Percentiles rank a stretch among this genome's conserved stretches.
These are phyloP conservation scores for Noctilio leporinus DNA, from an alignment of 2,113 vertebrate genomes.

Conservation along the genomic window DNA sequence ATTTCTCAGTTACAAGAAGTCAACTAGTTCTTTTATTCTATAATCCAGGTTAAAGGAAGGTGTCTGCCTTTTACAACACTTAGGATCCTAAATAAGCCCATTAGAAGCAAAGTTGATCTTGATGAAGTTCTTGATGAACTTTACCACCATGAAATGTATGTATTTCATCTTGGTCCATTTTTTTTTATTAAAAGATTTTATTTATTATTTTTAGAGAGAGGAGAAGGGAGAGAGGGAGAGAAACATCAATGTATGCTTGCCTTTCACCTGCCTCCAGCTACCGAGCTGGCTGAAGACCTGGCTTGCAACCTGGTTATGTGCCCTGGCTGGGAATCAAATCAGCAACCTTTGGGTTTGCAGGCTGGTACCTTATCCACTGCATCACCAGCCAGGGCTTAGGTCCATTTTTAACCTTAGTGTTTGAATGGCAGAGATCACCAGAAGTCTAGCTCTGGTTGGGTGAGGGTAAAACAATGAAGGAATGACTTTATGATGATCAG, in stretches of 20 bases:
- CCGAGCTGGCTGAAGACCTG: no score
- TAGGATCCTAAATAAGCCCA: neutral
- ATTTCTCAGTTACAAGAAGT: neutral
- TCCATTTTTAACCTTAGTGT: neutral
- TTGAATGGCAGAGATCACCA: neutral
- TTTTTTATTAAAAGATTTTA: no score
- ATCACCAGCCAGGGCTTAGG: no score
- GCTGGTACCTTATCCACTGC: no score
- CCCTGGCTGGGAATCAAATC: no score
- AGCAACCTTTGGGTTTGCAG: no score
- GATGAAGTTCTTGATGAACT: neutral
- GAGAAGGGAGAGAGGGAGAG: no score
- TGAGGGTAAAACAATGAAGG: neutral
- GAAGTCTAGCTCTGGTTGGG: neutral
- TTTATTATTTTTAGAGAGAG: no score
- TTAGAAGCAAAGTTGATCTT: neutral
- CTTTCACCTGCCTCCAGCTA: no score
- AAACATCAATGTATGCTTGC: no score
- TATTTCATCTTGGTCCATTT: neutral
- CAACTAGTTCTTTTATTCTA: neutral
- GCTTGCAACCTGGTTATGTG: no score
- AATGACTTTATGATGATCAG: neutral
- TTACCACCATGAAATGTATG: neutral
- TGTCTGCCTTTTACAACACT: neutral
- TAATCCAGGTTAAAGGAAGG: neutral